These are phyloP conservation scores for Cinclus mexicanus DNA, from an alignment of 2,113 vertebrate genomes.

Conservation along the genomic window DNA sequence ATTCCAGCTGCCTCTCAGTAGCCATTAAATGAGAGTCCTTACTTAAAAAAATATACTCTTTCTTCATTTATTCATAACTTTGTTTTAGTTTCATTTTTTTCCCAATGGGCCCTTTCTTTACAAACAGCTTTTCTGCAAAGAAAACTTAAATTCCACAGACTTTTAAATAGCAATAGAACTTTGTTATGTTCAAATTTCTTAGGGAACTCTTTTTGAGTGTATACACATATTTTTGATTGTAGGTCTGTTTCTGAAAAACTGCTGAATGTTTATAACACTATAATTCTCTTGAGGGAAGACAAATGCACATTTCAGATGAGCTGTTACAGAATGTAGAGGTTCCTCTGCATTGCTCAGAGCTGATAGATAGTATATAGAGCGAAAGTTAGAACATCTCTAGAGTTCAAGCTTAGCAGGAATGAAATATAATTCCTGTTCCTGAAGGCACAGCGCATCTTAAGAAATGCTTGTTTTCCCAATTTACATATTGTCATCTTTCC, in stretches of 20 bases:
- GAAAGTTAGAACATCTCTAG: background rate
- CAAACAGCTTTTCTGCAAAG: background rate
- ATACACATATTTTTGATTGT: background rate
- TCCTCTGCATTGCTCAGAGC: background rate
- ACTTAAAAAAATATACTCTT: background rate
- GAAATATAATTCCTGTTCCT: background rate
- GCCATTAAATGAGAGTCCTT: background rate
- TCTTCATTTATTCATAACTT: background rate
- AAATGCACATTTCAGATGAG: background rate
- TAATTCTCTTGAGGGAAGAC: background rate
- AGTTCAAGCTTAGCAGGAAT: background rate
- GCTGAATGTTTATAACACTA: background rate
- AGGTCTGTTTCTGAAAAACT: background rate
- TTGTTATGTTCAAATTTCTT: background rate
- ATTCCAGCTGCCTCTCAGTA: background rate
- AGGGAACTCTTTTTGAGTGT: background rate
- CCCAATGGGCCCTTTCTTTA: background rate
- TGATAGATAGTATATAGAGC: background rate
- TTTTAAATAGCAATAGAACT: background rate
- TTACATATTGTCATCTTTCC: background rate
- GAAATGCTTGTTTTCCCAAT: background rate
- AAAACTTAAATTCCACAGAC: background rate
- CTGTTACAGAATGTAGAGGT: background rate
- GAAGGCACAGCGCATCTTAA: background rate
- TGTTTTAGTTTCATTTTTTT: background rate